Percentiles rank a stretch among this genome's conserved stretches.
These are phyloP conservation scores for Cephus cinctus DNA, from an alignment of 1,140 invertebrate genomes.

Conservation along the genomic window DNA sequence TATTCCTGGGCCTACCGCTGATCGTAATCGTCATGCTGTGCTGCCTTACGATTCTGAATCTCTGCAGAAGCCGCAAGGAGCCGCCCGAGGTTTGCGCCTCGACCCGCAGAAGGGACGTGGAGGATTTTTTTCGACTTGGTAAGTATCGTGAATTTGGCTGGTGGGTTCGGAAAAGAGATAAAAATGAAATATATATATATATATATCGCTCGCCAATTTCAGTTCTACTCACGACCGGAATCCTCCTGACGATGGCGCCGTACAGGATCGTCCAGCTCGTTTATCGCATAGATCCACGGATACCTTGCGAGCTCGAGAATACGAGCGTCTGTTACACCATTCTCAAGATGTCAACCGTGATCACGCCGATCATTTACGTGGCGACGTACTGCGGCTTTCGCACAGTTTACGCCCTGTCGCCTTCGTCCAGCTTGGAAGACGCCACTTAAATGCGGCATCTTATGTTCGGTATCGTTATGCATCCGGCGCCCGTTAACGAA, in stretches of 20 bases:
- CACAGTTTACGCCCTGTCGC: too few relatives aligned
- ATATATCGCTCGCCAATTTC: constrained; percentile 6
- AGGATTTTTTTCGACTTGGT: constrained; percentile 31
- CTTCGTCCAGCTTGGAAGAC: too few relatives aligned
- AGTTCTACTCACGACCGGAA: constrained; percentile 31
- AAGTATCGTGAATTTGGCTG: constrained; percentile 14
- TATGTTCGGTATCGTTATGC: constrained; percentile 18
- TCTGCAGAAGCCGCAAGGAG: constrained; percentile 13
- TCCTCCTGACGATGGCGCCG: constrained; percentile 35
- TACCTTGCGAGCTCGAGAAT: constrained; percentile 23
- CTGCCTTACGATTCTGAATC: constrained; percentile 22
- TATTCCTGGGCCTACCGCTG: constrained; percentile 31
- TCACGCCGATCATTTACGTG: constrained; percentile 31
- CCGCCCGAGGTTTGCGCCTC: not conserved
- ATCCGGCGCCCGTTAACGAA: not conserved
- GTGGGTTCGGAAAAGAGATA: too few relatives aligned
- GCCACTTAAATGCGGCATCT: too few relatives aligned
- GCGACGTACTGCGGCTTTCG: constrained; percentile 19
- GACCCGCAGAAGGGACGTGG: constrained; percentile 12
- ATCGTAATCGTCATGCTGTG: constrained; percentile 24
- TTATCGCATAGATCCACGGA: constrained; percentile 22
- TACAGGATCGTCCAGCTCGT: constrained; percentile 29
- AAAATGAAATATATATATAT: not conserved
- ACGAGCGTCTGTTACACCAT: constrained; percentile 29
- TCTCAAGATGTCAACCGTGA: constrained; percentile 30